phyloP scores from a whole-genome alignment of 2,113 vertebrate genomes.

The Rhea pennata region DNA sequence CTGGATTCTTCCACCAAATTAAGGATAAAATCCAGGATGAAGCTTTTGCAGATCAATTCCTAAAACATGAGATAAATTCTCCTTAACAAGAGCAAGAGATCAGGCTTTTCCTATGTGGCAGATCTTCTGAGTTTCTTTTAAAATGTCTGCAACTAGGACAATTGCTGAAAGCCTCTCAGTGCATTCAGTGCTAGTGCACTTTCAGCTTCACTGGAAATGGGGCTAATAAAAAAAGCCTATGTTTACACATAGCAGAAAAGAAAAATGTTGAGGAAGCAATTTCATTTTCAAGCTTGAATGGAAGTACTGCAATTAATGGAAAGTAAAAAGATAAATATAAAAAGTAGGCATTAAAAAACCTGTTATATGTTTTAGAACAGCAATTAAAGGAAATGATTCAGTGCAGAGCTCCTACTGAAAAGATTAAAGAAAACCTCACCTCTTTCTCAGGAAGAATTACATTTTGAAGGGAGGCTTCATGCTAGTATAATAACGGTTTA shows the following conservation, averaged over 20 bases:
- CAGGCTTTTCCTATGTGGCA: background rate
- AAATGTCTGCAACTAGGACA: background rate
- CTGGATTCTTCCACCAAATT: background rate
- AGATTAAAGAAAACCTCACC: slow-evolving; percentile 13
- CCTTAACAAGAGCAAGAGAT: background rate
- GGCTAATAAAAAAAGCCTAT: slow-evolving; percentile 11
- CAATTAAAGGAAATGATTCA: slow-evolving; percentile 59
- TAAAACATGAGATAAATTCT: background rate
- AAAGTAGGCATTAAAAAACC: slow-evolving; percentile 45
- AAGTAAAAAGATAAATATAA: slow-evolving; percentile 60
- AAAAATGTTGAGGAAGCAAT: slow-evolving; percentile 32
- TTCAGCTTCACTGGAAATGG: slow-evolving; percentile 15
- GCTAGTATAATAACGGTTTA: slow-evolving; percentile 22
- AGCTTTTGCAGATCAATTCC: background rate
- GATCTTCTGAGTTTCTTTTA: background rate
- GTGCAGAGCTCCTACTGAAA: background rate
- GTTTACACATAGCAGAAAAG: slow-evolving; percentile 43
- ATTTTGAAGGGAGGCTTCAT: slow-evolving; percentile 2
- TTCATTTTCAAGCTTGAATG: slow-evolving; percentile 54
- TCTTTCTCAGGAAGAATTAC: slow-evolving; percentile 48
- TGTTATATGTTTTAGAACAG: slow-evolving; percentile 42
- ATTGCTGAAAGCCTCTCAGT: background rate
- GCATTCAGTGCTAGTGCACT: fast-evolving
- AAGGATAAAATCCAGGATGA: background rate
- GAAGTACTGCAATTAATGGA: slow-evolving; percentile 50